Evolutionary conservation across 2,888 invertebrate genomes (phyloP).

Genomic region (Tortrix viridana): DNA sequence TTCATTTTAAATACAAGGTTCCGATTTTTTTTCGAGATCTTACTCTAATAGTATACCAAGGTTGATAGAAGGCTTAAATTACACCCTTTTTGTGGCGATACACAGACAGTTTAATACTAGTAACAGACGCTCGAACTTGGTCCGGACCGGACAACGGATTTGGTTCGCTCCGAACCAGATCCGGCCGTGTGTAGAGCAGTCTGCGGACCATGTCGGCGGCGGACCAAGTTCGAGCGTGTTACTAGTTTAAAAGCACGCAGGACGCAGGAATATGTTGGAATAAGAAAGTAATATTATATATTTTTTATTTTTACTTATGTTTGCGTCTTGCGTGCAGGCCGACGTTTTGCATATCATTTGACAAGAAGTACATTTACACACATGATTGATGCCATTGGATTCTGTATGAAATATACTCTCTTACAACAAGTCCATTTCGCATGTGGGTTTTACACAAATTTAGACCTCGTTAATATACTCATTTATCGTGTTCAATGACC

Average conservation of each 20-base stretch:
- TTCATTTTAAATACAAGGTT: conserved; percentile 26
- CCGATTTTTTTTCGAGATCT: conserved; percentile 17
- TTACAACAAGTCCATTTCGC: no score
- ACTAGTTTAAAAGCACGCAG: no score
- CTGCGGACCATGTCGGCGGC: no score
- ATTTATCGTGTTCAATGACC: no score
- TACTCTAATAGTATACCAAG: conserved; percentile 32
- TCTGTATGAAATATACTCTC: background rate
- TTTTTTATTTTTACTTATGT: background rate
- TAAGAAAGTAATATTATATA: background rate
- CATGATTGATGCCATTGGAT: background rate
- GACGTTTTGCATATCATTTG: conserved; percentile 41
- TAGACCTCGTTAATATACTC: no score
- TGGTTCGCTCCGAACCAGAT: no score
- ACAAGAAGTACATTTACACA: background rate
- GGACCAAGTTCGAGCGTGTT: no score
- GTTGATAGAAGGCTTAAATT: conserved; percentile 5
- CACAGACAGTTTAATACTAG: no score
- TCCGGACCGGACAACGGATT: no score
- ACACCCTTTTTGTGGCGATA: background rate
- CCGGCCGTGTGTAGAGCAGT: no score
- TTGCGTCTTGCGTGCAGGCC: background rate
- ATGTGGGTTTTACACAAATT: no score
- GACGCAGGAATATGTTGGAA: background rate
- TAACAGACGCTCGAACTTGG: no score